phyloP scores from a whole-genome alignment of 2,113 vertebrate genomes.

The Clarias batrachus region DNA sequence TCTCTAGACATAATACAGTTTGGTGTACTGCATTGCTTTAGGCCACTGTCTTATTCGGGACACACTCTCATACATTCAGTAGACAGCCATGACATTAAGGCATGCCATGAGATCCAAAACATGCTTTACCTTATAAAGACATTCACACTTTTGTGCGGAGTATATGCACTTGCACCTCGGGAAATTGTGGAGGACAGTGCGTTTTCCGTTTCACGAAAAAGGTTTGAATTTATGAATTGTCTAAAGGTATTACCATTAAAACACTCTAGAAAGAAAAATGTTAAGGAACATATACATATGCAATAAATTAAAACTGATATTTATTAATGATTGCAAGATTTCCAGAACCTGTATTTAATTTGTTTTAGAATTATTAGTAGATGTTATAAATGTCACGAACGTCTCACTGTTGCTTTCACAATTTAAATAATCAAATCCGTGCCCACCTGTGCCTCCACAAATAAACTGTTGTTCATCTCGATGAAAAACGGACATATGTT shows the following conservation, averaged over 20 bases:
- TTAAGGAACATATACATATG: background rate
- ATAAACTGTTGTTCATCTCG: background rate
- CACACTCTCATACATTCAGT: conserved; percentile 48
- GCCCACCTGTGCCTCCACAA: background rate
- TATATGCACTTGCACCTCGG: conserved; percentile 11
- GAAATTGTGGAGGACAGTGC: background rate
- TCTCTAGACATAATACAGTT: conserved; percentile 39
- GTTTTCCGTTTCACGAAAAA: conserved; percentile 16
- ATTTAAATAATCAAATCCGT: background rate
- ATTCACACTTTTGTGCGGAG: conserved; percentile 61
- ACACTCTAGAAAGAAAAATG: background rate
- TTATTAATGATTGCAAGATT: background rate
- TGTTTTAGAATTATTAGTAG: background rate
- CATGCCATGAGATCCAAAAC: conserved; percentile 53
- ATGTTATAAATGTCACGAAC: too few species aligned
- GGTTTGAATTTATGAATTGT: background rate
- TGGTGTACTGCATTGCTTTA: conserved; percentile 24
- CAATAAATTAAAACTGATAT: background rate
- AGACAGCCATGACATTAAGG: conserved; percentile 43
- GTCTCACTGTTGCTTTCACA: background rate
- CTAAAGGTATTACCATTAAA: background rate
- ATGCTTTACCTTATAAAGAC: conserved; percentile 74
- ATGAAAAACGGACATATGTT: background rate
- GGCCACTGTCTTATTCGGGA: conserved; percentile 36
- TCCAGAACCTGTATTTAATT: background rate